Percentiles rank a stretch among this genome's conserved stretches.
Evolutionary conservation across 2,888 invertebrate species (phyloP).

Genomic region (Zele albiditarsus): DNA sequence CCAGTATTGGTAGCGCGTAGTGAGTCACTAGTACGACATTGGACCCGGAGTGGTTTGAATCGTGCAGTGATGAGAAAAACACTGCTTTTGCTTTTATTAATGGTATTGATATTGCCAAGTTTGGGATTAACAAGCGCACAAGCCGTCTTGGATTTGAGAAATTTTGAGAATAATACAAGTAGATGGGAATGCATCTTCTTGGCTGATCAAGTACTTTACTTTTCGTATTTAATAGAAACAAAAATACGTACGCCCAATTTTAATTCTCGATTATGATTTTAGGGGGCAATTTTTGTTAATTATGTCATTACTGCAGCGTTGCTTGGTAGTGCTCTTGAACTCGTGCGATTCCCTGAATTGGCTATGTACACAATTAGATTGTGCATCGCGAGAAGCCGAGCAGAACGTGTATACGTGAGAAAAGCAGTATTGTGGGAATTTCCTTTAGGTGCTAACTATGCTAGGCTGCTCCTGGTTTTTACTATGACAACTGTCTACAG

Average conservation of each 20-base stretch:
- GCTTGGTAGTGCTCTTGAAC: slow-evolving; percentile 91
- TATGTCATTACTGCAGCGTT: slow-evolving; percentile 95
- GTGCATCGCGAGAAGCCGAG: slow-evolving; percentile 87
- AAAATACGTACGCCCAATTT: not conserved
- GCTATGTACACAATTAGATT: slow-evolving; percentile 90
- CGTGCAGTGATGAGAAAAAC: slow-evolving; percentile 96
- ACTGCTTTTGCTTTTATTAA: slow-evolving; percentile 90
- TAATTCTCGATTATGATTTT: slow-evolving; percentile 12
- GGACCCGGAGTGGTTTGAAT: slow-evolving; percentile 94
- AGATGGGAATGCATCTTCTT: slow-evolving; percentile 95
- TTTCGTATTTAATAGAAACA: not conserved
- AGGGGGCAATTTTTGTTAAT: slow-evolving; percentile 96
- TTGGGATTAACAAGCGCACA: slow-evolving; percentile 91
- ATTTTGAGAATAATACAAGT: slow-evolving; percentile 77
- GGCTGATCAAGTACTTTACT: slow-evolving; percentile 81
- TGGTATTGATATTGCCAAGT: slow-evolving; percentile 95
- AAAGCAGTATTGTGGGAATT: slow-evolving; percentile 94
- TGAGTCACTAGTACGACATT: slow-evolving; percentile 93
- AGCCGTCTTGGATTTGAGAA: slow-evolving; percentile 85
- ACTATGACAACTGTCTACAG: slow-evolving; percentile 94
- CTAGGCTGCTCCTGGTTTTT: slow-evolving; percentile 93
- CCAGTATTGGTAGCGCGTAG: slow-evolving; percentile 93
- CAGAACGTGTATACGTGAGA: slow-evolving; percentile 87
- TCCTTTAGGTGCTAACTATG: slow-evolving; percentile 95
- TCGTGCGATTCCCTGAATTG: slow-evolving; percentile 93